Evolutionary conservation across 2,888 invertebrate genomes (phyloP), one percentile per base, ranked within the genome.

Genomic region (Andrena haemorrhoa): DNA sequence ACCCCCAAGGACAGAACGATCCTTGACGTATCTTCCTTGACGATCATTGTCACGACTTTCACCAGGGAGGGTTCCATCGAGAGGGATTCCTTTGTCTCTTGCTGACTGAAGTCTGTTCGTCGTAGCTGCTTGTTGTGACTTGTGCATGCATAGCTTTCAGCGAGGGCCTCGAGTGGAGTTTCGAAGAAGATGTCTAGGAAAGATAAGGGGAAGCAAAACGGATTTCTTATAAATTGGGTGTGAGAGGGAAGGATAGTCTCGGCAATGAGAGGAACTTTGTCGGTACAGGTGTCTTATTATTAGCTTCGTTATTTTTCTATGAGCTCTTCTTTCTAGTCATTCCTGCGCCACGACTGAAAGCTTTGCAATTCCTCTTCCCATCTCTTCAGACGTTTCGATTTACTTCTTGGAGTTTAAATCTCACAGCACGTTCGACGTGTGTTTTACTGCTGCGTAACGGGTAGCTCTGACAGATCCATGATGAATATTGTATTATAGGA

Each of bases 401-500:
- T 77, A 65, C 51, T 65, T 60, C 60, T 51, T 12, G 23, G 4
- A 41, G 29, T 61, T 74, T 10, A 41, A 33, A 77, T 16, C 61
- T 16, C 66, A 16, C 6, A 8, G n/a, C 74, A 77, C 77, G 77
- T 74, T 23, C 29, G 58, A 66, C 66, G 51, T 60, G 66, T 74
- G 41, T 41, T 66, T 74, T 35, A 51, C 49, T 41, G 23, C n/a
- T 51, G 31, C 7, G 26, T 58, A 65, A 60, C 68, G 47, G n/a
- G 1, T 41, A 41, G 41, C 41, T 16, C 16, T 16, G 10, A 10
- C 7, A 56, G 49, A 20, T n/a, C n/a, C 6, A 12, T 66, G 29
- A 73, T 73, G 66, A 74, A 66, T 73, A 58, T 74, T 73, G 73
- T 77, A 77, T 65, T 66, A 35, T 68, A 66, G 31, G 74, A 12